These are phyloP conservation scores for Chamaea fasciata DNA, from an alignment of 2,113 vertebrate species.

Conservation along the genomic window DNA sequence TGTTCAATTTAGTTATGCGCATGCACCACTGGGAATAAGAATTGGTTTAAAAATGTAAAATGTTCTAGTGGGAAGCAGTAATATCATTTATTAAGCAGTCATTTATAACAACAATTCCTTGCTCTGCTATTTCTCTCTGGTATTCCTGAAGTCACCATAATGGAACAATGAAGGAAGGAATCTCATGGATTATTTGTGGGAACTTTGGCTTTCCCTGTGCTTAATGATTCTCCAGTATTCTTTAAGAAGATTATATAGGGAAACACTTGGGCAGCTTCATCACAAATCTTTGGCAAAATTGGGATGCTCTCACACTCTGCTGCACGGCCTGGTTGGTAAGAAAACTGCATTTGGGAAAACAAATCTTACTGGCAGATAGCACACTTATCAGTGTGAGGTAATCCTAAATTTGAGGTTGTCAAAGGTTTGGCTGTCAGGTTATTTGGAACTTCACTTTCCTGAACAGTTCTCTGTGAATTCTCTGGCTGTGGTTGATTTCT, in stretches of 20 bases:
- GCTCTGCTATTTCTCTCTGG: background rate
- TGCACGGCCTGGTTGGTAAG: background rate
- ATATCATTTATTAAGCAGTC: fast-evolving
- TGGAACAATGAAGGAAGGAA: background rate
- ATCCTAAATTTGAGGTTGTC: background rate
- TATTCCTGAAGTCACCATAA: background rate
- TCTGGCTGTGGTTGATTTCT: background rate
- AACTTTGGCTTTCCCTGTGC: background rate
- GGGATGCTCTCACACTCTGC: background rate
- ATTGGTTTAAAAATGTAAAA: background rate
- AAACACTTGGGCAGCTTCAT: background rate
- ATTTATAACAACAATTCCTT: background rate
- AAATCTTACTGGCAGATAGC: background rate
- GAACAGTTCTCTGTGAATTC: background rate
- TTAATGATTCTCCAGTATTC: background rate
- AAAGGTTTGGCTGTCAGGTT: background rate
- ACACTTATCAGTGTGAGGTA: background rate
- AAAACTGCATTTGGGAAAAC: background rate
- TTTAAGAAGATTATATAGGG: background rate
- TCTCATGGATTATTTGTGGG: background rate
- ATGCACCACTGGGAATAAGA: background rate
- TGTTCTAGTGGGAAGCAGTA: background rate
- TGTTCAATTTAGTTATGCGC: background rate
- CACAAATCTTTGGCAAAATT: background rate
- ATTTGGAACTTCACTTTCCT: background rate